phyloP scores from a whole-genome alignment of 1,140 invertebrate species.

The Metaphire vulgaris region DNA sequence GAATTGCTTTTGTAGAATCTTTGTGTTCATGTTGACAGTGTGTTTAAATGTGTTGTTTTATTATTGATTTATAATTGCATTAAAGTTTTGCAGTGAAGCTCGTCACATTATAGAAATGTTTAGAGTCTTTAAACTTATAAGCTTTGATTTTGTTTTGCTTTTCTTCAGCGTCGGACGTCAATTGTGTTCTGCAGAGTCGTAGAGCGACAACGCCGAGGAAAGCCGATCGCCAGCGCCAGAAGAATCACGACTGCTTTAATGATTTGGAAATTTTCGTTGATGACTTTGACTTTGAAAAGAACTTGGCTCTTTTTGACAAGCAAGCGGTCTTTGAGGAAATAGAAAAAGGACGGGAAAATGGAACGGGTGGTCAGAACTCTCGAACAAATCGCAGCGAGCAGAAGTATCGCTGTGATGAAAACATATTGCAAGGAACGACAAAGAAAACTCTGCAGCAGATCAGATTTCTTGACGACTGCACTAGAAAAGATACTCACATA shows the following conservation, averaged over 20 bases:
- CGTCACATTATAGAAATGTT: no score
- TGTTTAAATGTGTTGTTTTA: no score
- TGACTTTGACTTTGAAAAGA: constrained; percentile 88
- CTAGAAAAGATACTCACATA: constrained; percentile 63
- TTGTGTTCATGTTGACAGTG: no score
- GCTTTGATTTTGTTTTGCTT: no score
- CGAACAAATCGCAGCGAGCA: constrained; percentile 8
- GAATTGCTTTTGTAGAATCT: no score
- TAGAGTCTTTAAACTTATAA: no score
- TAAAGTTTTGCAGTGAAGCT: no score
- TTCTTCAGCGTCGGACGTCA: constrained; percentile 34
- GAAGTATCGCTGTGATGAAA: constrained; percentile 74
- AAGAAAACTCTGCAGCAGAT: constrained; percentile 66
- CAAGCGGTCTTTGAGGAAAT: constrained; percentile 65
- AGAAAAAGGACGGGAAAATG: constrained; percentile 45
- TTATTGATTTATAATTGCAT: no score
- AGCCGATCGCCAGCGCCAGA: constrained; percentile 40
- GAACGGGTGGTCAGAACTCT: background rate
- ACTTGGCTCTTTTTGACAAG: constrained; percentile 83
- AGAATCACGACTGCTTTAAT: constrained; percentile 60
- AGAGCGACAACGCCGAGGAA: constrained; percentile 37
- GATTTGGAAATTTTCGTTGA: constrained; percentile 56
- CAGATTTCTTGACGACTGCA: constrained; percentile 62
- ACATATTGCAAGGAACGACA: constrained; percentile 65
- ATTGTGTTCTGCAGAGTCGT: background rate